Percentiles rank a stretch among this genome's conserved stretches.
phyloP scores from a whole-genome alignment of 2,888 invertebrate genomes.

The Belgica antarctica region DNA sequence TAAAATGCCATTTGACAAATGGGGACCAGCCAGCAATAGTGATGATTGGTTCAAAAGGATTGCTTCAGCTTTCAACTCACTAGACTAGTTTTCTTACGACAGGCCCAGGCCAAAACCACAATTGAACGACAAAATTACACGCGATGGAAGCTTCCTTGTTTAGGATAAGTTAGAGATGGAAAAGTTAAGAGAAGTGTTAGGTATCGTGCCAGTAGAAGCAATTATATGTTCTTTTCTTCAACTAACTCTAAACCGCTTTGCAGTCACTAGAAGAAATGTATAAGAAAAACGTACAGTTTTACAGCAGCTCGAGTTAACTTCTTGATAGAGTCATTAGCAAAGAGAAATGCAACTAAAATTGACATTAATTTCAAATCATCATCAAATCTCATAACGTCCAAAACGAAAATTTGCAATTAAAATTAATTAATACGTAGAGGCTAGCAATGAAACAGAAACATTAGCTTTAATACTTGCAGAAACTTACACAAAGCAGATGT shows the following conservation, averaged over 20 bases:
- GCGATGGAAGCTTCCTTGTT: neutral
- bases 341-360: neutral
- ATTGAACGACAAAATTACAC: too few species aligned
- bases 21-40: neutral
- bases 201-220: neutral
- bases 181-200: neutral
- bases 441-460: too few species aligned
- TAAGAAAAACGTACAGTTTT: too few species aligned
- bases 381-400: neutral
- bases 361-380: neutral
- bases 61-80: neutral
- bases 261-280: too few species aligned
- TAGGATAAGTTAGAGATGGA: neutral
- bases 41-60: neutral
- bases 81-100: neutral
- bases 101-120: too few species aligned
- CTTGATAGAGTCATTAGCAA: neutral
- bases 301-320: neutral
- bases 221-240: too few species aligned
- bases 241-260: neutral
- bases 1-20: neutral
- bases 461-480: neutral
- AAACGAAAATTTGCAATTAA: neutral
- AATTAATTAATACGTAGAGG: too few species aligned
- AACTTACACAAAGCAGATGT: neutral